Evolutionary conservation across 2,113 vertebrate genomes (phyloP).

Genomic region (Dermatemys mawii): DNA sequence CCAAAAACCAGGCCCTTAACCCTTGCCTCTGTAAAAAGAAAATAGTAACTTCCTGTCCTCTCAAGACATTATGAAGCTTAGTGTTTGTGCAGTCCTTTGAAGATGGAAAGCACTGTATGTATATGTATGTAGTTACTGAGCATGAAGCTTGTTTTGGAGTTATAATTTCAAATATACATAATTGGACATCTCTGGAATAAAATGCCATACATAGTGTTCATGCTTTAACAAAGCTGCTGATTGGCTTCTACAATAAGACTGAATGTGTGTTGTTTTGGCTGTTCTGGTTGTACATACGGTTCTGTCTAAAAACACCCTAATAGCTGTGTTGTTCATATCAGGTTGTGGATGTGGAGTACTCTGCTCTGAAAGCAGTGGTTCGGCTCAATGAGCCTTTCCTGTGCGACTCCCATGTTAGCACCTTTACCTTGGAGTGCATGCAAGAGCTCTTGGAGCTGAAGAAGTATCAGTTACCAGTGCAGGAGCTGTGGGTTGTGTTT

Average conservation of each 20-base stretch:
- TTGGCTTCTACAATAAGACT: background rate
- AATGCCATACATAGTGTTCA: background rate
- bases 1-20: background rate
- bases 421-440: constrained; percentile 83
- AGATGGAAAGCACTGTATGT: background rate
- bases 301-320: background rate
- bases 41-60: background rate
- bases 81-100: background rate
- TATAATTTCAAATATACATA: background rate
- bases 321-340: constrained; percentile 56
- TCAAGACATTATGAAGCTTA: background rate
- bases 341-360: constrained; percentile 86
- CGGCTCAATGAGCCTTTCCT: constrained; percentile 82
- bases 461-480: constrained; percentile 81
- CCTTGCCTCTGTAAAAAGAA: background rate
- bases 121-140: background rate
- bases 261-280: fast-evolving
- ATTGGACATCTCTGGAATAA: background rate
- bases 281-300: background rate
- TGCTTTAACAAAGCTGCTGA: background rate
- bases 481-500: constrained; percentile 88
- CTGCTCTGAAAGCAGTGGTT: constrained; percentile 84
- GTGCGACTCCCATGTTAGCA: constrained; percentile 81
- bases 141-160: background rate
- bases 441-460: constrained; percentile 86